A percentile compares a stretch with the other conserved stretches of the same genome.
Evolutionary conservation across 2,113 vertebrate genomes (phyloP).

Genomic region (Poeciliopsis turrubarensis): DNA sequence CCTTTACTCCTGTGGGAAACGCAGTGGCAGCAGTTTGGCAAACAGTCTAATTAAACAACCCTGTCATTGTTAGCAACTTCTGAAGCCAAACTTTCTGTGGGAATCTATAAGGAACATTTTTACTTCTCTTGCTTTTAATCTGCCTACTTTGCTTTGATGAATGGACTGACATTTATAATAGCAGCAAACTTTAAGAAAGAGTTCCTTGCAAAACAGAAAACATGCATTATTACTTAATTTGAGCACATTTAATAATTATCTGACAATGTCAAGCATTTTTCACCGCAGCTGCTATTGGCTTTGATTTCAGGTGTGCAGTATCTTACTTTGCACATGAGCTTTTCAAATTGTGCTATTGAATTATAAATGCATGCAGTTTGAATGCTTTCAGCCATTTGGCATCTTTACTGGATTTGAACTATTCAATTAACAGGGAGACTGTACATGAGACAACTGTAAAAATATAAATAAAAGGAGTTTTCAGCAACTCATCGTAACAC

Average conservation of each 20-base stretch:
- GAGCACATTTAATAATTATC: background rate
- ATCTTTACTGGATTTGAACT: background rate
- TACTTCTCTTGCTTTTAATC: background rate
- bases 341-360: background rate
- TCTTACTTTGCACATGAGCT: background rate
- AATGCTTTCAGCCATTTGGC: background rate
- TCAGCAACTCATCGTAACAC: too few species aligned
- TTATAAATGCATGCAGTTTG: background rate
- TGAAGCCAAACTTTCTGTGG: background rate
- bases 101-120: background rate
- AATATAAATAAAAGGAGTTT: too few species aligned
- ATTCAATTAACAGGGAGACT: background rate
- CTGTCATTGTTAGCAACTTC: background rate
- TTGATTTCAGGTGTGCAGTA: background rate
- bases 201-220: too few species aligned
- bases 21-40: background rate
- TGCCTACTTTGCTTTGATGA: too few species aligned
- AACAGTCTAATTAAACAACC: background rate
- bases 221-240: background rate
- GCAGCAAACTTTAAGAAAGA: too few species aligned
- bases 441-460: too few species aligned
- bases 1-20: conserved; percentile 5
- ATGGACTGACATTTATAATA: too few species aligned
- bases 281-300: background rate
- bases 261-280: background rate